Evolutionary conservation across 2,113 vertebrate genomes (phyloP).

Genomic region (Chaetodon auriga): DNA sequence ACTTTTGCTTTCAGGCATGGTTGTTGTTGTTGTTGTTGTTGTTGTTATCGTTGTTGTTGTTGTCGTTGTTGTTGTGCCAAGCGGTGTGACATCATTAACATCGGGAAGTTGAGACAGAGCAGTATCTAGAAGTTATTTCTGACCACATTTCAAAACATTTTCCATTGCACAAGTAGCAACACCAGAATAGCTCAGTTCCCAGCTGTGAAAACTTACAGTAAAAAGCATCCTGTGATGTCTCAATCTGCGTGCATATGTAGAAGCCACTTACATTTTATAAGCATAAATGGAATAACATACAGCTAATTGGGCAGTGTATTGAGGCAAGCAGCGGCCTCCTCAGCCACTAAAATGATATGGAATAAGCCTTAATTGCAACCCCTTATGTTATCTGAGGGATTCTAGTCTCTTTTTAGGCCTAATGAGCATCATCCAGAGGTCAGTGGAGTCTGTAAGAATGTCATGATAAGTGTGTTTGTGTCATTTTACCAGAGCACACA

Average conservation of each 20-base stretch:
- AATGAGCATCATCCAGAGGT: conserved; percentile 15
- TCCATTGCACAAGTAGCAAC: neutral
- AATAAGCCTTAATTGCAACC: neutral
- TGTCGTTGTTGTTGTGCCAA: no score
- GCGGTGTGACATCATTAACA: no score
- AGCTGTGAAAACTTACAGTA: conserved; percentile 48
- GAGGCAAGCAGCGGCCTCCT: no score
- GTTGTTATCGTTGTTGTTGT: no score
- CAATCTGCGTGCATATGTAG: neutral
- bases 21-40: no score
- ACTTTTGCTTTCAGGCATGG: no score
- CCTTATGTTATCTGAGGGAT: neutral
- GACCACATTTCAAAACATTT: conserved; percentile 22
- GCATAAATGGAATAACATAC: neutral
- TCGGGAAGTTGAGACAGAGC: neutral
- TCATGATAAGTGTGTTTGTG: conserved; percentile 11
- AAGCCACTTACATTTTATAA: conserved; percentile 4
- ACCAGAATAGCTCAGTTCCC: conserved; percentile 2
- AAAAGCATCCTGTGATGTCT: conserved; percentile 35
- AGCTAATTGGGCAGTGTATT: neutral
- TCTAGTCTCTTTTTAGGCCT: neutral
- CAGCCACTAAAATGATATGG: neutral
- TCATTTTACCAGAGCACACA: conserved; percentile 2
- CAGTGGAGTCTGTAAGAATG: neutral
- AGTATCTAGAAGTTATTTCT: conserved; percentile 29